These are phyloP conservation scores for Hypercompe scribonia DNA, from an alignment of 2,888 invertebrate genomes.

Conservation along the genomic window DNA sequence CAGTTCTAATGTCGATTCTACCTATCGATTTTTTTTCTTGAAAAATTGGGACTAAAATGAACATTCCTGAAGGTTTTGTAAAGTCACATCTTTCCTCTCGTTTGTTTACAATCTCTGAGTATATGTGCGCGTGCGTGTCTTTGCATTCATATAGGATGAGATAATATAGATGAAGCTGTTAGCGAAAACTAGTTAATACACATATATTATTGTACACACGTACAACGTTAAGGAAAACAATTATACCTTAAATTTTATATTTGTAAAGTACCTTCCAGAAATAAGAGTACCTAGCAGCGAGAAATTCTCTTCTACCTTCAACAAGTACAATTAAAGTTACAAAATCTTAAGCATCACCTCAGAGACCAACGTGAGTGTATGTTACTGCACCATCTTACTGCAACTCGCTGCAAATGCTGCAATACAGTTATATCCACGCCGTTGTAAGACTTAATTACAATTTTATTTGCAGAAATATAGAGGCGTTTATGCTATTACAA, in stretches of 20 bases:
- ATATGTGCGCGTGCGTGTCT: too few species aligned
- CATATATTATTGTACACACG: too few species aligned
- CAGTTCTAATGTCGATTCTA: neutral
- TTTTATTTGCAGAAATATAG: neutral
- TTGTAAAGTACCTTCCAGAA: too few species aligned
- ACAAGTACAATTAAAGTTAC: neutral
- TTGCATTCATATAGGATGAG: too few species aligned
- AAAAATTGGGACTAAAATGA: too few species aligned
- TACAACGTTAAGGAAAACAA: too few species aligned
- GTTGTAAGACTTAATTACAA: slow-evolving; percentile 2
- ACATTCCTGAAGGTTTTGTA: too few species aligned
- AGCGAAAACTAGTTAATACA: neutral
- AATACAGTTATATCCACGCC: neutral
- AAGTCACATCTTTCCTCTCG: too few species aligned
- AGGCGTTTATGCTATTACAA: neutral
- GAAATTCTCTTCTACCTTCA: neutral
- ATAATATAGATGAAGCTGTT: neutral
- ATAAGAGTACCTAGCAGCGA: neutral
- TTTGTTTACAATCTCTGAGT: too few species aligned
- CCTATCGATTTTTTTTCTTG: too few species aligned
- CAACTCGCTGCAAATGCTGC: neutral
- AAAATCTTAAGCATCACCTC: neutral
- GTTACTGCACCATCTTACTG: neutral
- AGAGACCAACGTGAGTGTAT: neutral
- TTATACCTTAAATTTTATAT: too few species aligned